Evolutionary conservation across 1,140 invertebrate species (phyloP).

Genomic region (Anagrus nilaparvatae): DNA sequence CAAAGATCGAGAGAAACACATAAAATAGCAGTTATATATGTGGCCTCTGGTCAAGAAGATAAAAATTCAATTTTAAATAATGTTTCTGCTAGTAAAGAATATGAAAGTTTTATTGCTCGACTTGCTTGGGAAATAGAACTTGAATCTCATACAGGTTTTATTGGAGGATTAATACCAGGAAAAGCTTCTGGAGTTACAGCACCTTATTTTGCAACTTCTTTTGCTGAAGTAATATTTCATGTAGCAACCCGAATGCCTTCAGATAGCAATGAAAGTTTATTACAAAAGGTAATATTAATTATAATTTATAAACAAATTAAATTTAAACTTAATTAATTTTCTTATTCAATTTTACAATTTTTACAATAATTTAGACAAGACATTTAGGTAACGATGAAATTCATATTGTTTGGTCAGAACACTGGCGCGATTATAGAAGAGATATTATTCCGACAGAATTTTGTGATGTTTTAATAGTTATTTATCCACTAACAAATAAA

Average conservation of each 20-base stretch:
- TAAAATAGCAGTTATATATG: slow-evolving; percentile 98
- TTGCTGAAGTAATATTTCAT: slow-evolving; percentile 78
- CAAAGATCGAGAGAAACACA: slow-evolving; percentile 92
- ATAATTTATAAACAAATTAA: slow-evolving; percentile 1
- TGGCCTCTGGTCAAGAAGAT: slow-evolving; percentile 93
- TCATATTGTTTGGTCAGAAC: slow-evolving; percentile 99
- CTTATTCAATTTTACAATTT: too few relatives aligned
- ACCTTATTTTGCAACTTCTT: slow-evolving; percentile 93
- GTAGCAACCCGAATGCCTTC: slow-evolving; percentile 97
- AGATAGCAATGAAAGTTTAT: slow-evolving; percentile 70
- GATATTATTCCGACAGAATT: slow-evolving; percentile 98
- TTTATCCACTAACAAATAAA: slow-evolving; percentile 80
- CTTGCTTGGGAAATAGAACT: slow-evolving; percentile 95
- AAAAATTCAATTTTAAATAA: slow-evolving; percentile 79
- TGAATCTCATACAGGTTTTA: slow-evolving; percentile 90
- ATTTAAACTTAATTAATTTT: slow-evolving; percentile 2
- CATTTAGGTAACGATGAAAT: slow-evolving; percentile 99
- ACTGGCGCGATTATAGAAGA: slow-evolving; percentile 86
- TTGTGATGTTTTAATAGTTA: slow-evolving; percentile 95
- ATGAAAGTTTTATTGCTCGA: slow-evolving; percentile 89
- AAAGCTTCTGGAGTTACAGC: slow-evolving; percentile 85
- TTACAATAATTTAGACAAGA: slow-evolving; percentile 56
- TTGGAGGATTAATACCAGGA: slow-evolving; percentile 87
- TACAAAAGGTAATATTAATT: slow-evolving; percentile 65
- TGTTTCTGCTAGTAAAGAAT: slow-evolving; percentile 71